Conservation (phyloP, 2,113 vertebrate species). For the Silurus glanis region DNA sequence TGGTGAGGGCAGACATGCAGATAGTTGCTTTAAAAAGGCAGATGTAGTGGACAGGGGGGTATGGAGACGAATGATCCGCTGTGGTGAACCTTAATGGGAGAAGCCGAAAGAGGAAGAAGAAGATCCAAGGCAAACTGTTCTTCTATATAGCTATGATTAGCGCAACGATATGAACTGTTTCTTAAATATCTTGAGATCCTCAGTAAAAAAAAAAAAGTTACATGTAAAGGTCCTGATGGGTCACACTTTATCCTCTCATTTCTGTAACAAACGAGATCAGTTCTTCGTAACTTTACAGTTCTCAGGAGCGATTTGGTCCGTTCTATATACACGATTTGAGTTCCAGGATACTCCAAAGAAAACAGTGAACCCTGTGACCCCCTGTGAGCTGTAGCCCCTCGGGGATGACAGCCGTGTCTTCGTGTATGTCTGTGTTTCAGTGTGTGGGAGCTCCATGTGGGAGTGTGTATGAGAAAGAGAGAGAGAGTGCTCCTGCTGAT, state of each 20-base stretch:
- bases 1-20: too few relatives aligned
- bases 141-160: too few relatives aligned
- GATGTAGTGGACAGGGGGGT: too few relatives aligned
- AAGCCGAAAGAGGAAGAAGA: too few relatives aligned
- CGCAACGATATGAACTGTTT: not conserved
- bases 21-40: too few relatives aligned
- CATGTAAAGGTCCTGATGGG: not conserved
- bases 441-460: not conserved
- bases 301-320: not conserved
- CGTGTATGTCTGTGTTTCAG: not conserved
- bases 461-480: not conserved
- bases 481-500: conserved; percentile 1
- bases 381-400: conserved; percentile 11
- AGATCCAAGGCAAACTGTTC: too few relatives aligned
- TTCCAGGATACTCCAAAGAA: conserved; percentile 43
- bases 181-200: not conserved
- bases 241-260: not conserved
- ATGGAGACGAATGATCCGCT: too few relatives aligned
- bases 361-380: conserved; percentile 50
- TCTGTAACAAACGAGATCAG: not conserved
- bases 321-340: not conserved
- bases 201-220: not conserved
- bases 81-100: too few relatives aligned
- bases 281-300: not conserved
- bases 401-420: conserved; percentile 25